Evolutionary conservation across 2,888 invertebrate species (phyloP).

Genomic region (Diarsia brunnea): DNA sequence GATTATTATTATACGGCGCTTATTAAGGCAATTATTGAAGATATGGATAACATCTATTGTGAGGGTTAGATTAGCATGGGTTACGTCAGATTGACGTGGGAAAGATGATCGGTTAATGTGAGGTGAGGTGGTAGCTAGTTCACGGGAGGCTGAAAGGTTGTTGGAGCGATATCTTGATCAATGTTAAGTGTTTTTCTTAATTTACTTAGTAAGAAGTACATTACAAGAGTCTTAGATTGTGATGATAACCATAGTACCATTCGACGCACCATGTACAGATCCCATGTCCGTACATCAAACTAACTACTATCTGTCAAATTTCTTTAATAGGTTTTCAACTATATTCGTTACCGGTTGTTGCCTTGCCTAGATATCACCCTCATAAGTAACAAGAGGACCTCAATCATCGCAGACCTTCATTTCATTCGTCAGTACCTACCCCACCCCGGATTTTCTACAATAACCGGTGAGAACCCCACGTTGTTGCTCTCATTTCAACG

Average conservation of each 20-base stretch:
- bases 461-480: slow-evolving; percentile 13
- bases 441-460: not conserved
- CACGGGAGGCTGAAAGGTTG: slow-evolving; percentile 1
- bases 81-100: slow-evolving; percentile 76
- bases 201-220: not conserved
- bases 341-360: too few relatives aligned
- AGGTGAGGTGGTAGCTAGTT: too few relatives aligned
- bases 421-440: not conserved
- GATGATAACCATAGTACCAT: not conserved
- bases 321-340: too few relatives aligned
- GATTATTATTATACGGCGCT: slow-evolving; percentile 85
- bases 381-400: not conserved
- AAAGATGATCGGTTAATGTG: slow-evolving; percentile 51
- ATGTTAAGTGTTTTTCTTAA: not conserved
- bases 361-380: not conserved
- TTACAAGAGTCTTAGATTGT: not conserved
- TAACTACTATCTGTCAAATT: too few relatives aligned
- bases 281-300: too few relatives aligned
- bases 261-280: too few relatives aligned
- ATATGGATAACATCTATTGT: slow-evolving; percentile 81
- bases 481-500: slow-evolving; percentile 36
- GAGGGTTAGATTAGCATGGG: slow-evolving; percentile 77
- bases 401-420: not conserved
- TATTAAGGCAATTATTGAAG: slow-evolving; percentile 87
- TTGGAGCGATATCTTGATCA: not conserved